phyloP scores from a whole-genome alignment of 1,140 invertebrate species.

The Steinernema feltiae region DNA sequence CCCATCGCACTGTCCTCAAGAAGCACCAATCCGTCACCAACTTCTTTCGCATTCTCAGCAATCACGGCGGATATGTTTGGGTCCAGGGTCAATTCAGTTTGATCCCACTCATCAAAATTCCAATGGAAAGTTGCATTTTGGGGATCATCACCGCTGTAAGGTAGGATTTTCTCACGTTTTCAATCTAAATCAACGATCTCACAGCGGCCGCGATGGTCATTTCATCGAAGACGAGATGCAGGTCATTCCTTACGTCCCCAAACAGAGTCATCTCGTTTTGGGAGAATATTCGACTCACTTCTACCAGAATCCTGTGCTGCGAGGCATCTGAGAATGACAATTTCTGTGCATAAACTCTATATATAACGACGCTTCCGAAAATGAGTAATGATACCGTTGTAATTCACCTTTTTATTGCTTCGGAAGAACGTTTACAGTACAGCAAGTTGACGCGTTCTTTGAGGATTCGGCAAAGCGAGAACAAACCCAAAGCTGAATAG shows the following conservation, averaged over 20 bases:
- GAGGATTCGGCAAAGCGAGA: too few species aligned
- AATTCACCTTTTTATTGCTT: too few species aligned
- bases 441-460: too few species aligned
- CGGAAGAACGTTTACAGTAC: too few species aligned
- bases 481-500: too few species aligned
- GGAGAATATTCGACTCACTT: background rate
- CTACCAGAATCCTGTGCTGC: slow-evolving; percentile 21
- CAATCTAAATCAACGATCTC: background rate
- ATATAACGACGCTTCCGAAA: too few species aligned
- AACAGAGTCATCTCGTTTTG: background rate
- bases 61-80: slow-evolving; percentile 94
- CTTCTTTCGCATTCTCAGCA: slow-evolving; percentile 90
- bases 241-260: background rate
- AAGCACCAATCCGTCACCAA: slow-evolving; percentile 95
- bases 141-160: background rate
- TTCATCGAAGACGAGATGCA: background rate
- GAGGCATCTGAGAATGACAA: slow-evolving; percentile 35
- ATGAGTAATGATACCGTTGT: too few species aligned
- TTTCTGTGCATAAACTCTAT: too few species aligned
- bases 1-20: slow-evolving; percentile 79
- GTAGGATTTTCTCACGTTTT: background rate
- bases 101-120: slow-evolving; percentile 63
- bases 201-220: background rate
- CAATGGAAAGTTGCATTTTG: background rate
- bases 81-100: slow-evolving; percentile 95